Evolutionary conservation across 2,797 vertebrate genomes (phyloP), one percentile per base, ranked within the genome.

Genomic region (Onychomys arenicola): DNA sequence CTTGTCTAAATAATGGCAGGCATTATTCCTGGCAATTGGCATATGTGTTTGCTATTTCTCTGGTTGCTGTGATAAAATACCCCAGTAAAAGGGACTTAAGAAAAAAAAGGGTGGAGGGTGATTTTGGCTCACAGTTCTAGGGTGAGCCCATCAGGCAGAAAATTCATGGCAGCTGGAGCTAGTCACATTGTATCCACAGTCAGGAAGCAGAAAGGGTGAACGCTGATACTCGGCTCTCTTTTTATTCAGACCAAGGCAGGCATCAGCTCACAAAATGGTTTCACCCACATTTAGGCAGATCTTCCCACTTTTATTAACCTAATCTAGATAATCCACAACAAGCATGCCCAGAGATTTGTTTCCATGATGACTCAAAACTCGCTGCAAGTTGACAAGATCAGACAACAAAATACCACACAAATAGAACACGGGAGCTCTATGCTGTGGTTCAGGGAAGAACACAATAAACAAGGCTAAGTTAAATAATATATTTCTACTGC

Each of bases 351-450:
- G 40, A 65, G 61, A 85, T 52, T 69, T 87, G 21, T 55, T 71
- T 71, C 46, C 65, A 29, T 3, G 43, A 16, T 71, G 49, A 86
- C 49, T 17, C 46, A 37, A 71, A 71, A 37, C 34, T 55, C 65
- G 2, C 46, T 71, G 49, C 46, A 86, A 52, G 46, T 27, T 55
- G 65, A 71, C 23, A 69, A 86, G 65, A 55, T 87, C 71, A 87
- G 14, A 34, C 34, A 87, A 27, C 49, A 71, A 29, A 34, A 71
- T 55, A 17, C 7, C 5, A 63, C 75, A 65, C 23, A 87, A 91
- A 88, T n/a, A 59, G 29, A 95, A 67, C 5, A 93, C 55, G 90
- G n/a, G 40, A 82, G n/a, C 84, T 52, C 67, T 80, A 83, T 40
- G 13, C 55, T 87, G 23, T 34, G 86, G 63, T 23, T 29, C 46